A percentile compares a stretch with the other conserved stretches of the same genome.
Conservation (phyloP, 2,113 vertebrate species). For the Echinops telfairi region DNA sequence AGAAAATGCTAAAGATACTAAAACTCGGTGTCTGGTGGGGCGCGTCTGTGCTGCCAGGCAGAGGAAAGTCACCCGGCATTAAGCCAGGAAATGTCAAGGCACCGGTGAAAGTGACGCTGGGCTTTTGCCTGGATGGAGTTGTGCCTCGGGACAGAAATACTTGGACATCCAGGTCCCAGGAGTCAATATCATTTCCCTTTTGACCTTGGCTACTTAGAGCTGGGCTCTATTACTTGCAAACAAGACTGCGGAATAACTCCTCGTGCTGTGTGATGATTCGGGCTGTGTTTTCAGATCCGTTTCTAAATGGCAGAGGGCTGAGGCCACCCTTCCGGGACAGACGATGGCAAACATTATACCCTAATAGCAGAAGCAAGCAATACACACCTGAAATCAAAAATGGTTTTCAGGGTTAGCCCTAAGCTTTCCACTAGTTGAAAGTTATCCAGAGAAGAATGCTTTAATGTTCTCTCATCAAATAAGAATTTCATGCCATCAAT, state of each 20-base stretch:
- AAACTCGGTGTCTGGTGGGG: neutral
- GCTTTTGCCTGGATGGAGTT: neutral
- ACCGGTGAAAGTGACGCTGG: neutral
- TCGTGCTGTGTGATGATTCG: neutral
- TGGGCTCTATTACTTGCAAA: neutral
- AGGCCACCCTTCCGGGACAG: neutral
- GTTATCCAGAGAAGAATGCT: neutral
- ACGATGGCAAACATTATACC: neutral
- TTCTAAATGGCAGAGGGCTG: neutral
- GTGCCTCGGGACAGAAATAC: neutral
- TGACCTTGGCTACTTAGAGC: slow-evolving; percentile 12
- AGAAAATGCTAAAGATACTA: neutral
- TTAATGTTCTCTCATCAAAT: neutral
- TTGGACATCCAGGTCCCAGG: neutral
- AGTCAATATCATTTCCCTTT: neutral
- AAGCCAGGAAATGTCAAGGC: neutral
- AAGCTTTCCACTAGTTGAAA: neutral
- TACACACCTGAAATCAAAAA: neutral
- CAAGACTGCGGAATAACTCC: neutral
- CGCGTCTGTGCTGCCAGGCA: neutral
- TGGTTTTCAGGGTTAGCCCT: neutral
- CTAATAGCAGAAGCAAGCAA: slow-evolving; percentile 44
- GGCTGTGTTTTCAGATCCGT: neutral
- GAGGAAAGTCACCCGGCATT: neutral
- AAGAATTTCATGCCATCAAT: slow-evolving; percentile 1